Evolutionary conservation across 2,113 vertebrate species (phyloP).

Genomic region (Paracanthobrama guichenoti): DNA sequence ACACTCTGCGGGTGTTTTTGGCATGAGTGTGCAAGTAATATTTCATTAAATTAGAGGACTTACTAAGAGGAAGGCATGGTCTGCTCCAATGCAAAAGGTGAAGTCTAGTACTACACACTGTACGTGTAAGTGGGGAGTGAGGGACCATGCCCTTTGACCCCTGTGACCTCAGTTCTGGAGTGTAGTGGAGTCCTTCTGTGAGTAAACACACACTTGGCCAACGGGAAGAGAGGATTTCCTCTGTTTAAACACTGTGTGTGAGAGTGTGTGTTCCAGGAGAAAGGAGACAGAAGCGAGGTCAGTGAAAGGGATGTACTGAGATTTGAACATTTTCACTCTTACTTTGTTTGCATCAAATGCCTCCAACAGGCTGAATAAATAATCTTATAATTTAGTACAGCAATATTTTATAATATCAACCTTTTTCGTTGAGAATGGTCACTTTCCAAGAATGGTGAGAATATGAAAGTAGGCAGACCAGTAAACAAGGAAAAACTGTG

Average conservation of each 20-base stretch:
- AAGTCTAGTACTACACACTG: constrained; percentile 32
- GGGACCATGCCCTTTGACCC: constrained; percentile 34
- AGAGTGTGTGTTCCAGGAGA: constrained; percentile 17
- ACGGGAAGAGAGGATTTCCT: constrained; percentile 76
- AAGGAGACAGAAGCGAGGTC: constrained; percentile 32
- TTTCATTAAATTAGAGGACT: not conserved
- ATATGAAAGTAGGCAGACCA: not conserved
- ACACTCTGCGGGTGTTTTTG: not conserved
- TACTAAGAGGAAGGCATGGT: not conserved
- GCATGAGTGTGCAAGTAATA: not conserved
- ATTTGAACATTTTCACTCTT: not conserved
- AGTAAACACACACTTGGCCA: constrained; percentile 71
- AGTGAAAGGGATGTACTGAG: constrained; percentile 6
- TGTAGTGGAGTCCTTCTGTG: constrained; percentile 55
- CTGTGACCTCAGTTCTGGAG: constrained; percentile 47
- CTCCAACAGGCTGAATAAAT: not conserved
- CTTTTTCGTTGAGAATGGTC: too few species aligned
- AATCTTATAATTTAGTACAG: not conserved
- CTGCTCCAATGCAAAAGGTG: not conserved
- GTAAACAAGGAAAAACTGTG: not conserved
- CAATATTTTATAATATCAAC: not conserved
- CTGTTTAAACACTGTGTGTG: constrained; percentile 67
- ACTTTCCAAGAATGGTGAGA: too few species aligned
- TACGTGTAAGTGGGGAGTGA: constrained; percentile 29
- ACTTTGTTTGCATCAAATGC: not conserved